A percentile compares a stretch with the other conserved stretches of the same genome.
Conservation (phyloP, 1,140 invertebrate species). For the Drosophila leontia region DNA sequence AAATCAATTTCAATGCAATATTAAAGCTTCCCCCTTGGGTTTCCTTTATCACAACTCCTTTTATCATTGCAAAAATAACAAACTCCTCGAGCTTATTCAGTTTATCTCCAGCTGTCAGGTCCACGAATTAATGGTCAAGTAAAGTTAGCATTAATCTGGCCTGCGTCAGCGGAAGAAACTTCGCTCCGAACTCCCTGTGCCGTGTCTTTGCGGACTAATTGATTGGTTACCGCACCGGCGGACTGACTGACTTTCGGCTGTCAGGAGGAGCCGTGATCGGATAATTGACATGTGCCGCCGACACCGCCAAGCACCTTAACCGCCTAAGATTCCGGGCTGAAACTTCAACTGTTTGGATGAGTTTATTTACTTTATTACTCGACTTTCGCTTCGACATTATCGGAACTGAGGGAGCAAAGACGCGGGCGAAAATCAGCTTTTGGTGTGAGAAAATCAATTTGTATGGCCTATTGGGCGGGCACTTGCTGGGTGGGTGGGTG, state of each 20-base stretch:
- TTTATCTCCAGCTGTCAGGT: constrained; percentile 26
- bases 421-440: neutral
- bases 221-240: constrained; percentile 30
- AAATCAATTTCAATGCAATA: neutral
- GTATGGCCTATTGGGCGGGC: constrained; percentile 34
- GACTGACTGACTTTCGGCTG: constrained; percentile 28
- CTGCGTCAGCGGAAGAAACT: constrained; percentile 7
- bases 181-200: constrained; percentile 1
- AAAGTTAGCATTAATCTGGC: constrained; percentile 21
- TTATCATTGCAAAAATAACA: constrained; percentile 4
- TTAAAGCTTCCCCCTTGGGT: neutral
- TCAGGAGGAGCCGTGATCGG: constrained; percentile 23
- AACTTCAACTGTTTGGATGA: constrained; percentile 47
- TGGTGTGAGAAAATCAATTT: constrained; percentile 75
- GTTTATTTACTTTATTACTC: constrained; percentile 68
- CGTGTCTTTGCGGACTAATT: constrained; percentile 31
- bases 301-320: constrained; percentile 11
- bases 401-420: constrained; percentile 10
- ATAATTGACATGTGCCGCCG: constrained; percentile 61
- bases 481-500: constrained; percentile 1
- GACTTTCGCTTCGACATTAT: constrained; percentile 33
- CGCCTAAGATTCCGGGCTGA: constrained; percentile 7
- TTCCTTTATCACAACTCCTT: neutral
- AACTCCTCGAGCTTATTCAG: constrained; percentile 4
- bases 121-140: constrained; percentile 20